Percentiles rank a stretch among this genome's conserved stretches.
Evolutionary conservation across 2,888 invertebrate genomes (phyloP).

Genomic region (Torymus texanus): DNA sequence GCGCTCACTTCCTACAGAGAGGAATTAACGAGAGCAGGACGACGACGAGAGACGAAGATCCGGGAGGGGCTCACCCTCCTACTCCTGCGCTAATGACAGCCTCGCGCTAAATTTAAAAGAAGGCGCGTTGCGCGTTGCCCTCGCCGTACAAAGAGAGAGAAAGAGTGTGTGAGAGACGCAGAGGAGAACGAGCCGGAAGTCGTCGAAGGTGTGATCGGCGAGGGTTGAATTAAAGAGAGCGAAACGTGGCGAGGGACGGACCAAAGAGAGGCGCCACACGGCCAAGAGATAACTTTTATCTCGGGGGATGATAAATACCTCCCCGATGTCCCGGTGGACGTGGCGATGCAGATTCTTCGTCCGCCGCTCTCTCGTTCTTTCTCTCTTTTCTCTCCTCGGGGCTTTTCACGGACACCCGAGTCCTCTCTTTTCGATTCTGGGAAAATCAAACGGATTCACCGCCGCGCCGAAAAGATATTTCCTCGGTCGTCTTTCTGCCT

Average conservation of each 20-base stretch:
- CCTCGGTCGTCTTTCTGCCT: not conserved
- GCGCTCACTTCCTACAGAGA: too few relatives aligned
- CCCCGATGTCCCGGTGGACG: constrained; percentile 14
- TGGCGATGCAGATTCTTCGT: constrained; percentile 9
- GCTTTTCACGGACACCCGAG: constrained; percentile 1
- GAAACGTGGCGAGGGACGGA: not conserved
- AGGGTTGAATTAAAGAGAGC: constrained; percentile 38
- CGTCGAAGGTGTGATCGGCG: constrained; percentile 23
- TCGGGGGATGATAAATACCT: constrained; percentile 58
- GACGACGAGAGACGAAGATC: too few relatives aligned
- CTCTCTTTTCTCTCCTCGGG: not conserved
- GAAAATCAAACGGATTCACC: constrained; percentile 21
- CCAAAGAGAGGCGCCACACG: constrained; percentile 5
- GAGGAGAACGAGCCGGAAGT: too few relatives aligned
- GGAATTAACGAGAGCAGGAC: too few relatives aligned
- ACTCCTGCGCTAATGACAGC: too few relatives aligned
- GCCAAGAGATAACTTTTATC: constrained; percentile 58
- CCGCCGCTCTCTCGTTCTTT: too few relatives aligned
- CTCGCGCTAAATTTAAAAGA: constrained; percentile 41
- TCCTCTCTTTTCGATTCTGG: constrained; percentile 16
- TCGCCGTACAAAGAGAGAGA: not conserved
- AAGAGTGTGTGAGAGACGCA: not conserved
- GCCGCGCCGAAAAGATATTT: not conserved
- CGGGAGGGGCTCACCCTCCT: too few relatives aligned
- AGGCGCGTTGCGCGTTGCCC: not conserved